A percentile compares a stretch with the other conserved stretches of the same genome.
Conservation (phyloP, 2,797 vertebrate species). For the Peromyscus eremicus region DNA sequence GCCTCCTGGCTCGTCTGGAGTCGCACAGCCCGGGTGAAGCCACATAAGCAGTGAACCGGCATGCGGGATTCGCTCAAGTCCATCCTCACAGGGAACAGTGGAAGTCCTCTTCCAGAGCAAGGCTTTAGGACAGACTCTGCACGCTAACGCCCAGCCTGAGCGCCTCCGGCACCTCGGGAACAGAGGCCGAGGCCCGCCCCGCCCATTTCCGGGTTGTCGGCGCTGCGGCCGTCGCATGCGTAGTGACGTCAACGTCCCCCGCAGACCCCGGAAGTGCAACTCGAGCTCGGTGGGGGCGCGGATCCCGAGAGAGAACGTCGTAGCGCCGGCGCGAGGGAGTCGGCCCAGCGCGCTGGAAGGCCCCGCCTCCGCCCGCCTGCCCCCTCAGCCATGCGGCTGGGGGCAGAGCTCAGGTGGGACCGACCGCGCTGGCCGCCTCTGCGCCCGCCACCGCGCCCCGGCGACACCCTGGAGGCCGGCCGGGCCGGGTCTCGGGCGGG, state of each 20-base stretch:
- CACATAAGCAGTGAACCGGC: background rate
- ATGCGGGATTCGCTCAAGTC: background rate
- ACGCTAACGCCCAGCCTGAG: rapidly evolving
- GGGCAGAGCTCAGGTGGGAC: conserved; percentile 82
- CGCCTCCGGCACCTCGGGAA: background rate
- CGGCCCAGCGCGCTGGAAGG: conserved; percentile 68
- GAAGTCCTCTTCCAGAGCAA: background rate
- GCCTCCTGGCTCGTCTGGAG: background rate
- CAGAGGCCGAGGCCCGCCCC: rapidly evolving
- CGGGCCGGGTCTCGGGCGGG: background rate
- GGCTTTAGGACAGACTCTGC: background rate
- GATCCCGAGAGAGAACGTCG: conserved; percentile 72
- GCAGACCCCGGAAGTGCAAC: conserved; percentile 85
- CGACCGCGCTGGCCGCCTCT: background rate
- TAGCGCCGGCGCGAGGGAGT: conserved; percentile 72
- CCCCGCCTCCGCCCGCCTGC: conserved; percentile 76
- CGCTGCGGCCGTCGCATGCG: conserved; percentile 32
- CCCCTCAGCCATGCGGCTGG: conserved; percentile 72
- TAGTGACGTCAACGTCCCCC: conserved; percentile 47
- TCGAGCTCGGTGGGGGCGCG: conserved; percentile 68
- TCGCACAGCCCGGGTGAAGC: background rate
- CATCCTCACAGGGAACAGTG: background rate
- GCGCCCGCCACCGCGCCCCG: background rate
- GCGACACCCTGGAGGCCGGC: background rate
- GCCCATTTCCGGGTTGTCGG: conserved; percentile 76